Base-by-base conservation (phyloP, 1,140 invertebrate genomes). In the Nasonia longicornis region DNA sequence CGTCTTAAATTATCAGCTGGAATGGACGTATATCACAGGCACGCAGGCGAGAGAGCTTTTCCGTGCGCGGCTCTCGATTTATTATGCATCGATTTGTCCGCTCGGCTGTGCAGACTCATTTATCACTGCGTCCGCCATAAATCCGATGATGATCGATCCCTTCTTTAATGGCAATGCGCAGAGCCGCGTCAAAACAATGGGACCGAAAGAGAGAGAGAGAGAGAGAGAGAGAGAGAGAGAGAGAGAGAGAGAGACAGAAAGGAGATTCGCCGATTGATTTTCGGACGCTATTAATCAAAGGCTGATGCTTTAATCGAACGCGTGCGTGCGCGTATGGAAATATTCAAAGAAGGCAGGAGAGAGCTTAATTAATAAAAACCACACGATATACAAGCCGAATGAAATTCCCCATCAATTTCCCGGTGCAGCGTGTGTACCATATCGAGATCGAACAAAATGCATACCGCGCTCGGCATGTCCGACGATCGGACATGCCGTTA, bases 61-160 rank as follows among this genome's bases (percentile, higher is more conserved):
- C 52, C 52, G 52, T 58, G 64, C 8, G 63, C n/a, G 3, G 35
- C 26, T 77, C 66, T 72, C 69, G n/a, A 63, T 79, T 79, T 79
- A 71, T 63, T 79, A 63, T 79, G 77, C 70, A 72, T 79, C 35
- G 70, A 72, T 79, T 79, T 73, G 69, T 64, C 20, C 64, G 8
- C 64, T 77, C 35, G 12, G 16, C 26, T 26, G 35, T 14, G 31
- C 63, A 66, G 26, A 79, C 45, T 26, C 77, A 64, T 79, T 78
- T 64, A 79, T 79, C 52, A 78, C 16, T 1, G 0, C 12, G 10
- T 3, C 6, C 29, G 11, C 26, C 10, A 35, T 69, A 69, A 20
- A 72, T 73, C 63, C 45, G 52, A 72, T 64, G 69, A 73, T 73
- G 77, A 73, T 66, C 42, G 70, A 79, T 79, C 22, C n/a, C 72